A percentile compares a stretch with the other conserved stretches of the same genome.
These are phyloP conservation scores for Pseudomugil tenellus DNA, from an alignment of 2,797 vertebrate genomes.

Conservation along the genomic window DNA sequence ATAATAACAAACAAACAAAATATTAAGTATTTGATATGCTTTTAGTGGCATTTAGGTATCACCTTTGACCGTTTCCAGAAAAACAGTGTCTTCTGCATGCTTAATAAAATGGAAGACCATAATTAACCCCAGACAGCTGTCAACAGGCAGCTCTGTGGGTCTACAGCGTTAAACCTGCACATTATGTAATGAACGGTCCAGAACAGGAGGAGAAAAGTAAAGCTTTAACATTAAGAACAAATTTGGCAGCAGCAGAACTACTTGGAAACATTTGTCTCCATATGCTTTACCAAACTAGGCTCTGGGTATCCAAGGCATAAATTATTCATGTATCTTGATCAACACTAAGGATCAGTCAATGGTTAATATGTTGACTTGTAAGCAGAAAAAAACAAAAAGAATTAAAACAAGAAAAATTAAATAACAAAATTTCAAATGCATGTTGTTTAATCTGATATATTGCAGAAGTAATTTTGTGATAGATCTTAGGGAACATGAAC, in stretches of 20 bases:
- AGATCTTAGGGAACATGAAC: not conserved
- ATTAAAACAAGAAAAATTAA: not conserved
- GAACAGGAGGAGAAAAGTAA: constrained; percentile 53
- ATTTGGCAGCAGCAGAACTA: constrained; percentile 40
- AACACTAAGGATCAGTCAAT: constrained; percentile 57
- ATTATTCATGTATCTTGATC: constrained; percentile 69
- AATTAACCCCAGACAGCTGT: constrained; percentile 65
- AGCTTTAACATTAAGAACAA: constrained; percentile 55
- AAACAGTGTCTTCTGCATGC: constrained; percentile 45
- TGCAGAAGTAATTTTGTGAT: not conserved
- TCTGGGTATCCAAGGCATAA: constrained; percentile 57
- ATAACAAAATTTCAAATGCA: constrained; percentile 38
- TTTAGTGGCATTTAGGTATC: constrained; percentile 26
- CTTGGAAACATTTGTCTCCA: constrained; percentile 66
- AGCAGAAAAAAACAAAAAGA: not conserved
- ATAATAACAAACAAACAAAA: constrained; percentile 22
- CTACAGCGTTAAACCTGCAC: constrained; percentile 44
- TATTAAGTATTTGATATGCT: constrained; percentile 1
- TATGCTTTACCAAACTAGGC: constrained; percentile 42
- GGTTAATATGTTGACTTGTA: constrained; percentile 54
- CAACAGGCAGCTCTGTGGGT: constrained; percentile 48
- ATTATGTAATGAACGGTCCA: constrained; percentile 59
- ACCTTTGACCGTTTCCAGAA: constrained; percentile 16
- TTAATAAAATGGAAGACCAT: constrained; percentile 36
- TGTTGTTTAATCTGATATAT: constrained; percentile 16